Percentiles rank a stretch among this genome's conserved stretches.
phyloP scores from a whole-genome alignment of 1,140 invertebrate genomes.

The Drosophila leontia region DNA sequence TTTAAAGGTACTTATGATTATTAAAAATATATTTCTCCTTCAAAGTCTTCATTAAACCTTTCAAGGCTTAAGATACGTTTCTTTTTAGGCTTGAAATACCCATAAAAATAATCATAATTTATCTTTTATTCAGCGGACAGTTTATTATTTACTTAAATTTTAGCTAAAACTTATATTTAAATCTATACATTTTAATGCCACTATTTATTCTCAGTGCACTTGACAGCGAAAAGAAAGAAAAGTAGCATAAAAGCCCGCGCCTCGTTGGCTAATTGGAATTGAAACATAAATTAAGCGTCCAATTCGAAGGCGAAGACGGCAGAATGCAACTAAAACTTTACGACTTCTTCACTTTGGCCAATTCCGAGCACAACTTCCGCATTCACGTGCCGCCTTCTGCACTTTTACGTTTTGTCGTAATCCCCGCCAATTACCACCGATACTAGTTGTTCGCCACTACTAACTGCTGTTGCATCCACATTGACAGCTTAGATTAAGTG shows the following conservation, averaged over 20 bases:
- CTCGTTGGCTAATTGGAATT: constrained; percentile 81
- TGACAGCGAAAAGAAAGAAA: constrained; percentile 26
- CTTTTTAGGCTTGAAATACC: too few relatives aligned
- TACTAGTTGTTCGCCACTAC: constrained; percentile 39
- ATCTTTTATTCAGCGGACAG: too few relatives aligned
- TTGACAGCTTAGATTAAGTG: constrained; percentile 84
- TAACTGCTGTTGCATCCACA: constrained; percentile 47
- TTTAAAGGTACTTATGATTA: neutral
- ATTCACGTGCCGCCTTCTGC: constrained; percentile 52
- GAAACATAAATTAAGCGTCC: constrained; percentile 83
- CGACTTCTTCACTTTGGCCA: constrained; percentile 66
- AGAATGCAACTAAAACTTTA: constrained; percentile 79
- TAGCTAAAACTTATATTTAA: neutral
- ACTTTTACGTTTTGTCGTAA: constrained; percentile 73
- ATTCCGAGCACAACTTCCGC: constrained; percentile 52
- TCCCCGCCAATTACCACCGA: constrained; percentile 69
- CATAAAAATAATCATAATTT: neutral
- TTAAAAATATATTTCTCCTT: neutral
- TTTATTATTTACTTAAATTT: neutral
- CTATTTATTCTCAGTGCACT: constrained; percentile 5
- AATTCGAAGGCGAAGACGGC: constrained; percentile 55
- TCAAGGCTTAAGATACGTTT: neutral
- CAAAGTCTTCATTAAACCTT: neutral
- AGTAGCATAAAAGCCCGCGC: constrained; percentile 71
- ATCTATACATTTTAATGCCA: too few relatives aligned